phyloP scores from a whole-genome alignment of 53 echinoderm and acorn worm species.

The Pentamera pediparva region DNA sequence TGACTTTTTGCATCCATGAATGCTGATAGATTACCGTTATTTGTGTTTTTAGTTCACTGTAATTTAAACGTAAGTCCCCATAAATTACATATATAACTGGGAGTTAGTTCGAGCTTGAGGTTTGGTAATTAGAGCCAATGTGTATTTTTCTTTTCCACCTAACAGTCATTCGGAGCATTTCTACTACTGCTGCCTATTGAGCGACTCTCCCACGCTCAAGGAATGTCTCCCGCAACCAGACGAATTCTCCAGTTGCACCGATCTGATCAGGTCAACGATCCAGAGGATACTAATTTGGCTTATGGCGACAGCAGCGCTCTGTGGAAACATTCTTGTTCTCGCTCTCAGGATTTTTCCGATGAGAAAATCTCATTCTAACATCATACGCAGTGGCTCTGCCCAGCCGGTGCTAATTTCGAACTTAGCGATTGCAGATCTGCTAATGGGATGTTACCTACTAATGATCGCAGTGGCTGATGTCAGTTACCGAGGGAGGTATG shows the following conservation, averaged over 20 bases:
- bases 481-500: slow-evolving; percentile 18
- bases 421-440: slow-evolving; percentile 20
- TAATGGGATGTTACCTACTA: slow-evolving; percentile 33
- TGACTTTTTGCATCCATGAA: too few relatives aligned
- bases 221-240: slow-evolving; percentile 41
- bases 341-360: neutral
- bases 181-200: slow-evolving; percentile 71
- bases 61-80: too few relatives aligned
- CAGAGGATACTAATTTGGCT: slow-evolving; percentile 33
- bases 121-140: too few relatives aligned
- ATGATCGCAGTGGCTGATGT: slow-evolving; percentile 23
- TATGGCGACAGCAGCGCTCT: slow-evolving; percentile 17
- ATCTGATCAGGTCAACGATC: slow-evolving; percentile 9
- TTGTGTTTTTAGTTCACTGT: too few relatives aligned
- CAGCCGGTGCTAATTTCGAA: slow-evolving; percentile 14
- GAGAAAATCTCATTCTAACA: too few relatives aligned
- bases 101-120: too few relatives aligned
- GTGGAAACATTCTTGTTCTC: slow-evolving; percentile 25
- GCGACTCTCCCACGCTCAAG: neutral
- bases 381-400: slow-evolving; percentile 3
- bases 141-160: too few relatives aligned
- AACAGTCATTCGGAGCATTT: slow-evolving; percentile 73
- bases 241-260: slow-evolving; percentile 24
- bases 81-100: too few relatives aligned
- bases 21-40: too few relatives aligned